phyloP scores from a whole-genome alignment of 2,888 invertebrate species.

The Erannis defoliaria region DNA sequence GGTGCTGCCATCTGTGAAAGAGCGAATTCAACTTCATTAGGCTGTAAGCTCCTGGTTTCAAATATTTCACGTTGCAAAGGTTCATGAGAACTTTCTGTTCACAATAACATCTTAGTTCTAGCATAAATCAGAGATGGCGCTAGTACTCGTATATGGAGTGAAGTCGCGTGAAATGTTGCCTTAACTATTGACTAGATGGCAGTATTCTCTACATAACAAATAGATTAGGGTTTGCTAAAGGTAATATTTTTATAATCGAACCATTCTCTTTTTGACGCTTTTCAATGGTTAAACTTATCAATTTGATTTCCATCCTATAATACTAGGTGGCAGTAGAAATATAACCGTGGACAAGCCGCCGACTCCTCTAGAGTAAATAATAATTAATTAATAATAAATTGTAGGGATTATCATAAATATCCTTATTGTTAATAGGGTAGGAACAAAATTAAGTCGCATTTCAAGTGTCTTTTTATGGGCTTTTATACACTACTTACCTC shows the following conservation, averaged over 20 bases:
- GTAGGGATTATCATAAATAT: no score
- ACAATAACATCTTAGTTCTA: neutral
- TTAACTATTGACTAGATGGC: neutral
- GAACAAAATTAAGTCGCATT: no score
- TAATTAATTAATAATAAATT: no score
- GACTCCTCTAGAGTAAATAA: no score
- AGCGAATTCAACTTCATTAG: neutral
- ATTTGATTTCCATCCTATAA: neutral
- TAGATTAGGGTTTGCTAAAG: neutral
- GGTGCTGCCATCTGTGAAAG: slow-evolving; percentile 20
- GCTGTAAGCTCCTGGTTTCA: no score
- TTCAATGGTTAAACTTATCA: no score
- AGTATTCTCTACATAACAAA: neutral
- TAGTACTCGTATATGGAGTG: neutral
- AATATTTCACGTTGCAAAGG: no score
- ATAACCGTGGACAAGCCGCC: no score
- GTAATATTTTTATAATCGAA: neutral
- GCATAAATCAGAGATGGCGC: slow-evolving; percentile 1
- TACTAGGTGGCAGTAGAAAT: neutral
- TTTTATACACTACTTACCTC: no score
- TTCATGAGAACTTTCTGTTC: neutral
- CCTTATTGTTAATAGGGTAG: no score
- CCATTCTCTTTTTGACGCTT: neutral
- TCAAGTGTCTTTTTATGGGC: no score
- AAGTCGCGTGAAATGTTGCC: neutral